Conservation (phyloP, 2,888 invertebrate genomes). For the Limnephilus lunatus region DNA sequence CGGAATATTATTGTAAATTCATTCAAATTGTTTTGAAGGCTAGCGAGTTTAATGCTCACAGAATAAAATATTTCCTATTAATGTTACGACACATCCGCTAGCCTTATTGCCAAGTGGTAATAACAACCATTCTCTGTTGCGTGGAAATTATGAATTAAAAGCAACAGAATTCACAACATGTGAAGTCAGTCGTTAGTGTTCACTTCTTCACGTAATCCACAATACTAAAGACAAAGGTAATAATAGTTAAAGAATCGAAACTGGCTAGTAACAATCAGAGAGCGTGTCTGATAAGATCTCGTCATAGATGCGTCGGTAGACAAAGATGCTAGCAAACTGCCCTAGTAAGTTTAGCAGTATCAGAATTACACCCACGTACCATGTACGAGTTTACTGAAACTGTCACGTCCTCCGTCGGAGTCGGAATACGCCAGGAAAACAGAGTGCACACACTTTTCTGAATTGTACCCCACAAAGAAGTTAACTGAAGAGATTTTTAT, state of each 20-base stretch:
- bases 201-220: background rate
- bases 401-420: background rate
- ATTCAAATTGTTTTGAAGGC: conserved; percentile 22
- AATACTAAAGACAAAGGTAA: background rate
- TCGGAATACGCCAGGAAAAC: background rate
- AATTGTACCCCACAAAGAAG: background rate
- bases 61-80: conserved; percentile 12
- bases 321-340: background rate
- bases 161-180: background rate
- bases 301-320: background rate
- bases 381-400: background rate
- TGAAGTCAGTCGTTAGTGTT: background rate
- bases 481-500: background rate
- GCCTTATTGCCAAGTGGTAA: conserved; percentile 33
- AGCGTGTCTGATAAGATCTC: background rate
- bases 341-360: background rate
- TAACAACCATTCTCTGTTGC: conserved; percentile 31
- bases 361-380: background rate
- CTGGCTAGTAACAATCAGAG: background rate
- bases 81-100: conserved; percentile 35
- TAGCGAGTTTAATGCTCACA: conserved; percentile 4
- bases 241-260: background rate
- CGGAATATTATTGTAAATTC: background rate
- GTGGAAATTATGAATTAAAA: conserved; percentile 14
- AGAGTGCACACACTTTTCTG: background rate